Percentiles rank a stretch among this genome's conserved stretches.
phyloP scores from a whole-genome alignment of 2,113 vertebrate species.

The Gavialis gangeticus region DNA sequence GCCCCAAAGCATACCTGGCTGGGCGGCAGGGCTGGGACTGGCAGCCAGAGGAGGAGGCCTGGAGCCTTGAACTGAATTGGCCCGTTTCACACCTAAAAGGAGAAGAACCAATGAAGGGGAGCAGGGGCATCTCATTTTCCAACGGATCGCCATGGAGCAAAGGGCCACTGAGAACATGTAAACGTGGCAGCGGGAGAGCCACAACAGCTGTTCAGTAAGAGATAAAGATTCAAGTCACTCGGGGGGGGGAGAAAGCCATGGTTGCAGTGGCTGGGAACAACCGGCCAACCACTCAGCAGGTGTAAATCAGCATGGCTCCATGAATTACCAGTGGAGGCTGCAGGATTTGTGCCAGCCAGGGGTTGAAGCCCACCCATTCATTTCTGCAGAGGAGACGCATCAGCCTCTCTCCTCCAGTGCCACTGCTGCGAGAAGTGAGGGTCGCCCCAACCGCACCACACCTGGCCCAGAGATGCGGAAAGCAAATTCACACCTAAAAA shows the following conservation, averaged over 20 bases:
- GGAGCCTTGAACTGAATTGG: conserved; percentile 73
- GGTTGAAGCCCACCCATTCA: not conserved
- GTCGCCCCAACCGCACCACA: not conserved
- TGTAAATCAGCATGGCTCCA: not conserved
- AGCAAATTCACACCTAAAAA: not conserved
- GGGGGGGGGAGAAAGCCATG: not conserved
- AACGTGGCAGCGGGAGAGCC: not conserved
- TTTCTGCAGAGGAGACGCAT: not conserved
- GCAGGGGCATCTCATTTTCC: not conserved
- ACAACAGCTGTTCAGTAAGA: not conserved
- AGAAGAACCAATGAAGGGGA: not conserved
- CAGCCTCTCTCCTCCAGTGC: not conserved
- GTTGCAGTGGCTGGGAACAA: no score
- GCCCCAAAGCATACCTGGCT: conserved; percentile 77
- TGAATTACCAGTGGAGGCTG: not conserved
- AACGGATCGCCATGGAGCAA: not conserved
- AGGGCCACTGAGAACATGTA: not conserved
- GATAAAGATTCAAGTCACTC: not conserved
- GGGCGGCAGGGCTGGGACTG: conserved; percentile 30
- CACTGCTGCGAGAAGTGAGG: not conserved
- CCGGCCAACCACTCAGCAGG: no score
- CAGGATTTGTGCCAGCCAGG: no score
- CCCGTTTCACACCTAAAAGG: conserved; percentile 74
- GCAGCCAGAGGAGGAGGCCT: conserved; percentile 29
- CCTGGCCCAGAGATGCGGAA: not conserved